phyloP scores from a whole-genome alignment of 2,888 invertebrate species.

The Archips crataeganus region DNA sequence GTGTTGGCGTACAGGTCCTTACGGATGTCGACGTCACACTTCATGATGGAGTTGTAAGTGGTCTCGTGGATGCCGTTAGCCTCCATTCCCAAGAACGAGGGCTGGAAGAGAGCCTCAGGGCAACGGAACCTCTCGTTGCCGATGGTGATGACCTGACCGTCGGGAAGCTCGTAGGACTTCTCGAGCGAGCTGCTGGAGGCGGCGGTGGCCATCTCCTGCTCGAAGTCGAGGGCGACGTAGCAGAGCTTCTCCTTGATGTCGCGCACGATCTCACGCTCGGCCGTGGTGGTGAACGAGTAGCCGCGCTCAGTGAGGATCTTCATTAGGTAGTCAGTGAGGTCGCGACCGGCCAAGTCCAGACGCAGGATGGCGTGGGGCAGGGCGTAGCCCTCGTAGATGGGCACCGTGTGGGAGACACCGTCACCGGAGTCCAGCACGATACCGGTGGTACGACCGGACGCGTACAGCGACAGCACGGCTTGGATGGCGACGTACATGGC shows the following conservation, averaged over 20 bases:
- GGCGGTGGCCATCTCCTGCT: slow-evolving; percentile 97
- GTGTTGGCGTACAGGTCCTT: slow-evolving; percentile 98
- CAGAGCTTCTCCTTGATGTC: slow-evolving; percentile 97
- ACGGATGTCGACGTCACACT: slow-evolving; percentile 98
- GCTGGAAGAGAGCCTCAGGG: slow-evolving; percentile 97
- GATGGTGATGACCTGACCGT: slow-evolving; percentile 96
- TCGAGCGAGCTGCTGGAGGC: slow-evolving; percentile 96
- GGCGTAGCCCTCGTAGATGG: slow-evolving; percentile 97
- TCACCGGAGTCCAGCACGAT: slow-evolving; percentile 97
- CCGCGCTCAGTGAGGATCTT: slow-evolving; percentile 96
- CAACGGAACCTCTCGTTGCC: slow-evolving; percentile 98
- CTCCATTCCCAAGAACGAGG: slow-evolving; percentile 96
- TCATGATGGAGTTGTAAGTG: slow-evolving; percentile 98
- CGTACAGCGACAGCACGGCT: slow-evolving; percentile 96
- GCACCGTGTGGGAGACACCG: slow-evolving; percentile 97
- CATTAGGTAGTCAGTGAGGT: slow-evolving; percentile 96
- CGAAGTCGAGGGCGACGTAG: slow-evolving; percentile 95
- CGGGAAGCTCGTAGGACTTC: slow-evolving; percentile 97
- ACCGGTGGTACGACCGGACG: slow-evolving; percentile 98
- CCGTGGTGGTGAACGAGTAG: slow-evolving; percentile 95
- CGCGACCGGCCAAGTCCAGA: slow-evolving; percentile 96
- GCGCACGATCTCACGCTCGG: slow-evolving; percentile 96
- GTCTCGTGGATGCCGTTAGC: slow-evolving; percentile 95
- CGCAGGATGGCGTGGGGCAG: slow-evolving; percentile 96
- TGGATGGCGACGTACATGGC: slow-evolving; percentile 98